A percentile compares a stretch with the other conserved stretches of the same genome.
Evolutionary conservation across 2,888 invertebrate species (phyloP).

Genomic region (Acronicta alni): DNA sequence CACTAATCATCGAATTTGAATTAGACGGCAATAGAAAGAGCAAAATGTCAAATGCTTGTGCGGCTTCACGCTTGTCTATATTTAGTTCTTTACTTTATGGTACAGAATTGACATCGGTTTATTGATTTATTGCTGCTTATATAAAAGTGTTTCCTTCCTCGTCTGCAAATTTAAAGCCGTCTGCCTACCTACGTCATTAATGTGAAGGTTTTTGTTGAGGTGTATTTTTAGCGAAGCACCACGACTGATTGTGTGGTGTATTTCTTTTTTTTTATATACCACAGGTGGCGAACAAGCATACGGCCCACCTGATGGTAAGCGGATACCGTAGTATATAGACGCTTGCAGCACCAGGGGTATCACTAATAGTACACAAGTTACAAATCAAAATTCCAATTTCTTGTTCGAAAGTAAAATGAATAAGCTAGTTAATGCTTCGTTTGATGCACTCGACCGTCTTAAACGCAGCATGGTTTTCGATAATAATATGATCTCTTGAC

Average conservation of each 20-base stretch:
- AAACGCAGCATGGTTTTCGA: too few relatives aligned
- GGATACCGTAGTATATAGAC: too few relatives aligned
- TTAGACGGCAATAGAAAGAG: background rate
- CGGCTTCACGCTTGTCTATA: background rate
- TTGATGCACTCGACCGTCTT: too few relatives aligned
- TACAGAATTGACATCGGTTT: background rate
- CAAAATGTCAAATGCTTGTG: background rate
- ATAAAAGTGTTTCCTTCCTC: constrained; percentile 1
- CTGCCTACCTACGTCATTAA: background rate
- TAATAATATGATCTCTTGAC: too few relatives aligned
- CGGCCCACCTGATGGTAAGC: too few relatives aligned
- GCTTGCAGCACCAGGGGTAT: too few relatives aligned
- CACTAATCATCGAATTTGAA: background rate
- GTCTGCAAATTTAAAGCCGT: background rate
- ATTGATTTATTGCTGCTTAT: background rate
- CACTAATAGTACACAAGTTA: too few relatives aligned
- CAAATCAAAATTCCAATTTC: too few relatives aligned
- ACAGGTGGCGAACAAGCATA: too few relatives aligned
- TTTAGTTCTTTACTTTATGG: constrained; percentile 1
- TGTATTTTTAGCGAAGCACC: background rate
- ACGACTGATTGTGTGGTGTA: background rate
- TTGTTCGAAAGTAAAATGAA: too few relatives aligned
- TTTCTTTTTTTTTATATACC: too few relatives aligned
- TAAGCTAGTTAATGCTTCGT: too few relatives aligned
- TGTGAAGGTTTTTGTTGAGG: background rate